A percentile compares a stretch with the other conserved stretches of the same genome.
phyloP scores from a whole-genome alignment of 1,140 invertebrate species.

The Anoplolepis gracilipes region DNA sequence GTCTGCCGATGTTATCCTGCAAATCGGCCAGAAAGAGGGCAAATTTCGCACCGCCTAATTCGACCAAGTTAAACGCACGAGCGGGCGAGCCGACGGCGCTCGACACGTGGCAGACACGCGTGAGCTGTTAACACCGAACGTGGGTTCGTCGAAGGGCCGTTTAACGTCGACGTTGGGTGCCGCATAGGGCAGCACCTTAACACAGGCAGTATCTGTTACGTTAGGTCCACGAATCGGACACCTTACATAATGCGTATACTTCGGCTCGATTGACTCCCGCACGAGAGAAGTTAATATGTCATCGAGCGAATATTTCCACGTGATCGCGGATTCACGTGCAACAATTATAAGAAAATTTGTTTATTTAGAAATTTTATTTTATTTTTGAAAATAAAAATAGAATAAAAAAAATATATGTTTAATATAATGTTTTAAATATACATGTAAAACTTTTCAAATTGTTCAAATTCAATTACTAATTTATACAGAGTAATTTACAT shows the following conservation, averaged over 20 bases:
- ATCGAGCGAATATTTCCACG: background rate
- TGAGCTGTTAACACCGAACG: constrained; percentile 71
- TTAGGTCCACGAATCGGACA: constrained; percentile 55
- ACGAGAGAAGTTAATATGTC: constrained; percentile 30
- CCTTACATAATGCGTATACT: constrained; percentile 62
- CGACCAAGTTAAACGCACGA: constrained; percentile 71
- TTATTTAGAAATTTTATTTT: too few species aligned
- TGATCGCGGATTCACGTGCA: background rate
- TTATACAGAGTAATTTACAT: background rate
- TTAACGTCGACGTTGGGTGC: constrained; percentile 20
- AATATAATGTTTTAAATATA: too few species aligned
- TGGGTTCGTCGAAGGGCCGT: constrained; percentile 28
- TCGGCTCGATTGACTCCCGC: constrained; percentile 14
- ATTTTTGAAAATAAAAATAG: background rate
- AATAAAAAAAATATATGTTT: too few species aligned
- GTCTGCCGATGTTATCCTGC: constrained; percentile 67
- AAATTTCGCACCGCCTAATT: constrained; percentile 67
- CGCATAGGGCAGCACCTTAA: constrained; percentile 31
- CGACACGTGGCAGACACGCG: constrained; percentile 78
- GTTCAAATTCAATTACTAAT: constrained; percentile 12
- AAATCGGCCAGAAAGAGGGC: constrained; percentile 66
- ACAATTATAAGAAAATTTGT: constrained; percentile 4
- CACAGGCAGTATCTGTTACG: constrained; percentile 26
- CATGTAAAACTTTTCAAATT: background rate
- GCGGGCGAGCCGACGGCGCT: constrained; percentile 52